Percentiles rank a stretch among this genome's conserved stretches.
phyloP scores from a whole-genome alignment of 2,113 vertebrate species.

The Melanerpes aurifrons region DNA sequence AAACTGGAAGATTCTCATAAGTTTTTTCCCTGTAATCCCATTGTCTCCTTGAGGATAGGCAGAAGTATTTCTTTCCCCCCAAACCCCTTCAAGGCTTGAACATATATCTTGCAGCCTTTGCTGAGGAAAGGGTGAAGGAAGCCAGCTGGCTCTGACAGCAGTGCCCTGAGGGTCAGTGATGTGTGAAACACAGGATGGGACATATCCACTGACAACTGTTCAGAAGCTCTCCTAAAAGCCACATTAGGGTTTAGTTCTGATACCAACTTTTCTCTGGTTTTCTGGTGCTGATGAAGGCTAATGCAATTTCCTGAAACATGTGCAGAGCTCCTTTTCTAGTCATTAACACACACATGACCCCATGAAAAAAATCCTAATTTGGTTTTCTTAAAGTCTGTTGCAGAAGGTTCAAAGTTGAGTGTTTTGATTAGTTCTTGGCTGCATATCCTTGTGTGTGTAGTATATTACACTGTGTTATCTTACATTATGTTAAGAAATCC shows the following conservation, averaged over 20 bases:
- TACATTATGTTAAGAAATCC: neutral
- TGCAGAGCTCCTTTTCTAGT: neutral
- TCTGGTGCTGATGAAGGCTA: neutral
- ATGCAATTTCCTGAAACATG: neutral
- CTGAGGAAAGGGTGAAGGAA: neutral
- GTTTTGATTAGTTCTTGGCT: slow-evolving; percentile 39
- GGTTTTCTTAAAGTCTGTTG: neutral
- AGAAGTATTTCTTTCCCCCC: neutral
- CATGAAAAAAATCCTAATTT: slow-evolving; percentile 8
- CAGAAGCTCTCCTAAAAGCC: neutral
- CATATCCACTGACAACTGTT: neutral
- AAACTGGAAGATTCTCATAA: neutral
- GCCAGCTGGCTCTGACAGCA: neutral
- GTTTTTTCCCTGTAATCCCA: neutral
- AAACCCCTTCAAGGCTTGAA: neutral
- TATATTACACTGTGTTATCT: neutral
- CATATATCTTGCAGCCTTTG: neutral
- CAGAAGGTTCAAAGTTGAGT: neutral
- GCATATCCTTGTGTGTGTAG: neutral
- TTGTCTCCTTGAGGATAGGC: neutral
- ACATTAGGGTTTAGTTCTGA: neutral
- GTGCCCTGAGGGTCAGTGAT: neutral
- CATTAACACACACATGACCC: neutral
- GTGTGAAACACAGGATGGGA: neutral
- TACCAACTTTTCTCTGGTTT: neutral